These are phyloP conservation scores for Watsonalla cultraria DNA, from an alignment of 2,888 invertebrate genomes.

Conservation along the genomic window DNA sequence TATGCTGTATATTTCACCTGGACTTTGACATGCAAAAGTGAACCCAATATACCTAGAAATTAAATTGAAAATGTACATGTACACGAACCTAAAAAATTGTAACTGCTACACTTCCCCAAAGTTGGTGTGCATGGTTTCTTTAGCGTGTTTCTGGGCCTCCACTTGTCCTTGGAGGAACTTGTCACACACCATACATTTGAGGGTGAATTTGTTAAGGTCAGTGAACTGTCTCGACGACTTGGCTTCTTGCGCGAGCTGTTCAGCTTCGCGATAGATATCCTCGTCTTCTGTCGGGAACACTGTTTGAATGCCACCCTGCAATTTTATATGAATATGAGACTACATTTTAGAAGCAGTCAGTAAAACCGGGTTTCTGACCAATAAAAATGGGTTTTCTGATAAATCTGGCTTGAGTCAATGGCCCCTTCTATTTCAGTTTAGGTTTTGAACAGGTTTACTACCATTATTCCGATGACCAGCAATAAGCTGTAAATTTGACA, in stretches of 20 bases:
- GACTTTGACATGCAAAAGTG: constrained; percentile 2
- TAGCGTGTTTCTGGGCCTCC: constrained; percentile 92
- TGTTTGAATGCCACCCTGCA: constrained; percentile 87
- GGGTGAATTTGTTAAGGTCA: constrained; percentile 90
- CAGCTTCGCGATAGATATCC: constrained; percentile 86
- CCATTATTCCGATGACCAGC: no score
- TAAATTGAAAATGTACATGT: constrained; percentile 6
- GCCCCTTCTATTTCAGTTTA: no score
- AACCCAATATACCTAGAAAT: constrained; percentile 12
- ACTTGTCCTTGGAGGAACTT: constrained; percentile 86
- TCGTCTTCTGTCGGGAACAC: constrained; percentile 88
- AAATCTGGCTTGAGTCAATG: no score
- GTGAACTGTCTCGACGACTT: constrained; percentile 94
- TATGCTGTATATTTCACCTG: no score
- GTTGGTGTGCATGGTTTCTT: constrained; percentile 88
- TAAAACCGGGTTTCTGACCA: no score
- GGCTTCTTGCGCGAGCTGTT: constrained; percentile 91
- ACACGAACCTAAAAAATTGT: constrained; percentile 8
- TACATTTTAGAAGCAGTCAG: neutral
- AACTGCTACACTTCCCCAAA: constrained; percentile 85
- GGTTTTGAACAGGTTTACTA: no score
- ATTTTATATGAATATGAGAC: neutral
- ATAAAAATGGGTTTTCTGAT: no score
- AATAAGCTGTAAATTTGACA: no score
- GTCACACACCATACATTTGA: constrained; percentile 91